These are phyloP conservation scores for Mythimna ferrago DNA, from an alignment of 2,888 invertebrate species.

Conservation along the genomic window DNA sequence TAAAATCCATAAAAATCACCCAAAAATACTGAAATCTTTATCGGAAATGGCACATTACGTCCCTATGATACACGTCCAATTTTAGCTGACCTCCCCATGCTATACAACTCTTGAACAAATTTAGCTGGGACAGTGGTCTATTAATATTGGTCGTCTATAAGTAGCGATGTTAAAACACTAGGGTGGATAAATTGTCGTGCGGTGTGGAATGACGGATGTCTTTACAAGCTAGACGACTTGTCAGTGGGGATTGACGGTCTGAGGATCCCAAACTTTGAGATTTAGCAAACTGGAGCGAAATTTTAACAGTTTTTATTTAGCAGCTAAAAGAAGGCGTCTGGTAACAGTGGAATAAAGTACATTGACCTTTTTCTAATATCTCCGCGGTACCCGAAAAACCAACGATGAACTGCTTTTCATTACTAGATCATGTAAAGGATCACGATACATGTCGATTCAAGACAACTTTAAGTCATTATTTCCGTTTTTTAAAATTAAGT, in stretches of 20 bases:
- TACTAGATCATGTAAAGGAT: no score
- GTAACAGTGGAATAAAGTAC: no score
- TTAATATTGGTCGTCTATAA: conserved; percentile 69
- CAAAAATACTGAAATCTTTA: conserved; percentile 68
- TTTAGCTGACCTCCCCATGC: conserved; percentile 55
- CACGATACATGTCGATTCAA: no score
- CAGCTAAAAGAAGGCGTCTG: no score
- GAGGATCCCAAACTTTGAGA: conserved; percentile 73
- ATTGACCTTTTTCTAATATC: no score
- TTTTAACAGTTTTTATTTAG: no score
- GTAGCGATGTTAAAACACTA: conserved; percentile 74
- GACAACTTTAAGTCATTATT: no score
- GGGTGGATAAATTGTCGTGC: conserved; percentile 80
- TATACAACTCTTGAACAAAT: conserved; percentile 2
- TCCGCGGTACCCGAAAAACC: no score
- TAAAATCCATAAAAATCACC: conserved; percentile 65
- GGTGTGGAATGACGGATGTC: conserved; percentile 88
- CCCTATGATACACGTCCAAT: conserved; percentile 64
- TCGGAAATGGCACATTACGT: conserved; percentile 88
- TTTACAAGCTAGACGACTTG: conserved; percentile 87
- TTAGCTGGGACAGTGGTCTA: conserved; percentile 57
- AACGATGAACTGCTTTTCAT: no score
- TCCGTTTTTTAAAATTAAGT: no score
- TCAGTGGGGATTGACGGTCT: conserved; percentile 75
- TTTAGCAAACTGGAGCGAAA: neutral